These are phyloP conservation scores for Vulpes lagopus DNA, from an alignment of 2,113 vertebrate species.

Conservation along the genomic window DNA sequence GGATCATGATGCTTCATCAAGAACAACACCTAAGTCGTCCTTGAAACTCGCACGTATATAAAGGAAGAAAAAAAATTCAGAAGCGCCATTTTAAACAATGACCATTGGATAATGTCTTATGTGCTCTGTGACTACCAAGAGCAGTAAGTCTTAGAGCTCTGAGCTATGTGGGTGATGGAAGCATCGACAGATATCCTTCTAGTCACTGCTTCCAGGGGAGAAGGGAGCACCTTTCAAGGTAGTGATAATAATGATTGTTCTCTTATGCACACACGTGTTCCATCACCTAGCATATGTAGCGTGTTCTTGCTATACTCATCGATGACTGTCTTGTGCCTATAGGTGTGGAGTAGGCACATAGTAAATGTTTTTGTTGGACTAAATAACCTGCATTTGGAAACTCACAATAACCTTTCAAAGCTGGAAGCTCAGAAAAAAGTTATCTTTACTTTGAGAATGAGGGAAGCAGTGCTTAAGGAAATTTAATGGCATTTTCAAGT, in stretches of 20 bases:
- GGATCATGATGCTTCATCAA: slow-evolving; percentile 34
- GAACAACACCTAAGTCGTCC: neutral
- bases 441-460: slow-evolving; percentile 31
- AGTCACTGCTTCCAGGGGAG: neutral
- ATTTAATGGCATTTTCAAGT: neutral
- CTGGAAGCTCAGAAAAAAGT: slow-evolving; percentile 58
- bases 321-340: neutral
- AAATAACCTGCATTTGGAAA: slow-evolving; percentile 43
- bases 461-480: neutral
- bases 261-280: neutral
- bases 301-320: neutral
- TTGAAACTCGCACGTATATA: neutral
- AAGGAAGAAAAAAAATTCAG: neutral
- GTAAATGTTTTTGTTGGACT: neutral
- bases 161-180: neutral
- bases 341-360: neutral
- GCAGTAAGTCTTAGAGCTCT: neutral
- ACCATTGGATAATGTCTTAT: neutral
- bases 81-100: slow-evolving; percentile 29
- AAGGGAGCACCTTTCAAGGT: neutral
- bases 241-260: neutral
- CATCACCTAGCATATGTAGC: neutral
- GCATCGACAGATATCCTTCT: neutral
- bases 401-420: neutral
- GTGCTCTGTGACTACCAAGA: neutral